Evolutionary conservation across 2,797 vertebrate genomes (phyloP).

Genomic region (Phoebastria nigripes): DNA sequence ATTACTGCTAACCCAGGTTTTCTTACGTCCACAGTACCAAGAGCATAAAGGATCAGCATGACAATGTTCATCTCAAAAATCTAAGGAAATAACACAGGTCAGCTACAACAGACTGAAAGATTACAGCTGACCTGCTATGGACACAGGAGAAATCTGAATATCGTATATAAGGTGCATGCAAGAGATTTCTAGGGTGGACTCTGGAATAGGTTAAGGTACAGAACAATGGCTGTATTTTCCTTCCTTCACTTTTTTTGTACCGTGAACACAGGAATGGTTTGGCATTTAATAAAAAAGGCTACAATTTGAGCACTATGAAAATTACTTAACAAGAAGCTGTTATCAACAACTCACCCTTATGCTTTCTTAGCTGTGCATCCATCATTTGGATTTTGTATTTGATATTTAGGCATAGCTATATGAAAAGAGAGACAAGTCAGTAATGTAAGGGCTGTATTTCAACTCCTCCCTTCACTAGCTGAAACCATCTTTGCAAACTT

Average conservation of each 20-base stretch:
- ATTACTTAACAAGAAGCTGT: not conserved
- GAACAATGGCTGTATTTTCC: not conserved
- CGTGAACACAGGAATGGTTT: not conserved
- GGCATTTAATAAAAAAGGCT: not conserved
- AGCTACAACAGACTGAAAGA: not conserved
- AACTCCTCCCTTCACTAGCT: not conserved
- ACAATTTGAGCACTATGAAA: not conserved
- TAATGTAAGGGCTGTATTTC: not conserved
- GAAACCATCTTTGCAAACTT: slow-evolving; percentile 19
- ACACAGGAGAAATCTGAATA: not conserved
- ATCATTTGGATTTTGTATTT: slow-evolving; percentile 29
- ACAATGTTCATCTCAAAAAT: not conserved
- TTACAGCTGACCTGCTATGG: not conserved
- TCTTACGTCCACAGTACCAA: not conserved
- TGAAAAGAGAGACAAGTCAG: not conserved
- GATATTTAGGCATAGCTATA: slow-evolving; percentile 60
- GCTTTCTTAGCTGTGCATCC: slow-evolving; percentile 55
- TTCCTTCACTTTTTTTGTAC: not conserved
- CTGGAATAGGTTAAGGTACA: not conserved
- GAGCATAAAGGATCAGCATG: not conserved
- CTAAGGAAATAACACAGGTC: not conserved
- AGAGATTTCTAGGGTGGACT: not conserved
- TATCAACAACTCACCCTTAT: slow-evolving; percentile 51
- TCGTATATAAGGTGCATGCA: not conserved
- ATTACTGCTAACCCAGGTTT: not conserved